Base-by-base conservation (phyloP, 2,888 invertebrate species). In the Lasioglossum leucozonium region DNA sequence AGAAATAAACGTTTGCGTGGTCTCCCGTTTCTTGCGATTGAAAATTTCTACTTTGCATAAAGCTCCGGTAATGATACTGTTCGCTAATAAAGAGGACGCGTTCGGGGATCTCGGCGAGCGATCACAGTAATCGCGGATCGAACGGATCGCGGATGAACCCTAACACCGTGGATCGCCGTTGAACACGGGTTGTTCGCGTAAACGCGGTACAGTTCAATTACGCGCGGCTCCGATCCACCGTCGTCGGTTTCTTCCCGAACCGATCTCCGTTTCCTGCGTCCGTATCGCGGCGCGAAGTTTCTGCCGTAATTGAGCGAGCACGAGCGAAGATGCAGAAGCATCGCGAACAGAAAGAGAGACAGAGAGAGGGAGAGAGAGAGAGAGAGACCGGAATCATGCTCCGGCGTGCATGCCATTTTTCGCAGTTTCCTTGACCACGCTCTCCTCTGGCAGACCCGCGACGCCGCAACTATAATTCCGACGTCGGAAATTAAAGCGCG, bases 341-440 rank as follows among this genome's bases (percentile, higher is more conserved):
- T 0, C 67, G 34, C 34, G 67, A 67, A 22, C 37, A 34, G 10
- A 44, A 37, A 67, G 51, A 42, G 72, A 76, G 69, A 81, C n/a
- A n/a, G n/a, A 22, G 67, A 34, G 10, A 44, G 44, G 62, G 51
- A 42, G 72, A 76, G 69, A 81, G 73, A 58, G 79, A 85, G 67
- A 67, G n/a, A 72, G 67, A 58, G 84, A 87, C 92, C 92, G 93
- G 93, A 93, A 92, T 93, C 93, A 93, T 89, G 93, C 92, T 93
- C 84, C 91, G 93, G 93, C 87, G 91, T 93, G 92, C 93, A 91
- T 91, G 88, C 88, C 85, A 87, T 91, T 92, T 92, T 92, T 91
- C 88, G 87, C 87, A 81, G 87, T 84, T 87, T 84, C 83, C 88
- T 88, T 84, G 77, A 77, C 74, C 85, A 84, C 82, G 76, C 75